phyloP scores from a whole-genome alignment of 2,797 vertebrate genomes.

The Vespertilio murinus region DNA sequence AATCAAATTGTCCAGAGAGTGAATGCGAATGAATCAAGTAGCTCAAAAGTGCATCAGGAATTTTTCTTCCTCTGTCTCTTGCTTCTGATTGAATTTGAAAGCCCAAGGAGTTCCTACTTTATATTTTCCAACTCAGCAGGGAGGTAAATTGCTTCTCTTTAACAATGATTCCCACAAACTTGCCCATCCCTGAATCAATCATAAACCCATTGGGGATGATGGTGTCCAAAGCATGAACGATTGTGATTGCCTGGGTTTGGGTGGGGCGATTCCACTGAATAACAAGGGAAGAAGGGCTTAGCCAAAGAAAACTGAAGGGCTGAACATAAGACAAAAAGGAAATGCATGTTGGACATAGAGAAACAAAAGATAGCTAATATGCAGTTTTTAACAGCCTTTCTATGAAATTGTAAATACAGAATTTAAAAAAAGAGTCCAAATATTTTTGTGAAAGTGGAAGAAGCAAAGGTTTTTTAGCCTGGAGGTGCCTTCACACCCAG shows the following conservation, averaged over 20 bases:
- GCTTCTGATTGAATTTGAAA: conserved; percentile 1
- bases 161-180: neutral
- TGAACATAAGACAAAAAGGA: neutral
- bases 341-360: neutral
- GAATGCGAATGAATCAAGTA: neutral
- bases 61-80: neutral
- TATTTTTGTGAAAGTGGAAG: neutral
- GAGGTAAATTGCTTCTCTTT: neutral
- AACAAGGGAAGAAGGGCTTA: neutral
- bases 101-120: neutral
- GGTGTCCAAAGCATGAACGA: neutral
- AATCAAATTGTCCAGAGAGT: neutral
- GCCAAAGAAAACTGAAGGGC: neutral
- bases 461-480: neutral
- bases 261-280: neutral
- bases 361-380: neutral
- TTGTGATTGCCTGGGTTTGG: neutral
- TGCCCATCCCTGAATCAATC: neutral
- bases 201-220: neutral
- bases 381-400: neutral
- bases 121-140: neutral
- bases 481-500: neutral
- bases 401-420: neutral
- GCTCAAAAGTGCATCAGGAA: neutral
- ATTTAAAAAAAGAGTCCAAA: neutral